phyloP scores from a whole-genome alignment of 2,113 vertebrate species.

The Nettapus auritus region DNA sequence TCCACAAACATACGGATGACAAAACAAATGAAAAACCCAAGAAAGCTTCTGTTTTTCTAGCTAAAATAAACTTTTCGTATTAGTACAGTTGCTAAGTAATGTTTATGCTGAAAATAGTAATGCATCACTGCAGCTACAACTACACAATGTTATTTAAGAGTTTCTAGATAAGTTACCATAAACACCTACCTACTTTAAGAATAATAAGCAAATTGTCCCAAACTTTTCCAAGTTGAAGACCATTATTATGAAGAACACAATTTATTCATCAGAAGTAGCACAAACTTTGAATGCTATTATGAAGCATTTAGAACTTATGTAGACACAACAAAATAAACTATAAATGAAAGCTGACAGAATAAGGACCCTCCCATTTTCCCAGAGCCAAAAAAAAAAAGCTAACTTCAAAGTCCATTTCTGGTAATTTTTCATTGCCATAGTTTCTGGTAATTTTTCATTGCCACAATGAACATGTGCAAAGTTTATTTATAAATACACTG shows the following conservation, averaged over 20 bases:
- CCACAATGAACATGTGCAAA: background rate
- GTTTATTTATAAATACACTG: background rate
- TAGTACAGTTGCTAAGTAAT: background rate
- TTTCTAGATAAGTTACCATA: background rate
- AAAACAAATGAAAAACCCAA: background rate
- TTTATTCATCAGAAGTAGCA: background rate
- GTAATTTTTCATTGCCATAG: background rate
- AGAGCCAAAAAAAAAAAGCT: background rate
- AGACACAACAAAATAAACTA: slow-evolving; percentile 10
- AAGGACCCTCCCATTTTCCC: slow-evolving; percentile 20
- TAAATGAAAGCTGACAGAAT: background rate
- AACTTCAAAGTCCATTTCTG: background rate
- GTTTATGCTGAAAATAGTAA: background rate
- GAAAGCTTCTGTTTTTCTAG: background rate
- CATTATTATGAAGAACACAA: fast-evolving
- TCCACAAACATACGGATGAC: background rate
- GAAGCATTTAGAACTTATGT: background rate
- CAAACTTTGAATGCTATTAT: background rate
- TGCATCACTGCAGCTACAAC: background rate
- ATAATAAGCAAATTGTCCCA: background rate
- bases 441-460: background rate
- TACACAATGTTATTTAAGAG: background rate
- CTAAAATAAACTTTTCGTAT: background rate
- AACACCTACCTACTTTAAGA: background rate
- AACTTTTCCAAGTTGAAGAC: background rate